Evolutionary conservation across 2,797 vertebrate genomes (phyloP).

Genomic region (Monodelphis domestica): DNA sequence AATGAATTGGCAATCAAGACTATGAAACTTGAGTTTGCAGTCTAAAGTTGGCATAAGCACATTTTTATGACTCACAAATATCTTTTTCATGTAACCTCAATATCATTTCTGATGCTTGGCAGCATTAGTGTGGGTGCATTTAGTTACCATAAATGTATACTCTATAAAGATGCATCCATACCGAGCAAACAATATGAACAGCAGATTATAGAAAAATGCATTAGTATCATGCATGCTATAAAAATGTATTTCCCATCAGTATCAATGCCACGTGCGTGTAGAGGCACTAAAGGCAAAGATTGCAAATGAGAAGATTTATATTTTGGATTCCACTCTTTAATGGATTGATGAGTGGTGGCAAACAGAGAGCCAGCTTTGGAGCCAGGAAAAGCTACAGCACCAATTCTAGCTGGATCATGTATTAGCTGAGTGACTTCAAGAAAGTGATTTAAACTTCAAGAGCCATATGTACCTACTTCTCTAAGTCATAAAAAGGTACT

Average conservation of each 20-base stretch:
- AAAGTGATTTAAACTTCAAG: background rate
- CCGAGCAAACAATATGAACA: background rate
- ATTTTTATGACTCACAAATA: background rate
- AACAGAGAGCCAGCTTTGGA: background rate
- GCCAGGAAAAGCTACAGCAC: background rate
- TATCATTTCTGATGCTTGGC: constrained; percentile 45
- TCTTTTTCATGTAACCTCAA: constrained; percentile 8
- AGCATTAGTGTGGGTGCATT: background rate
- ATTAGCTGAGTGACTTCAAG: background rate
- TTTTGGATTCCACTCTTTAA: background rate
- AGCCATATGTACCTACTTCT: background rate
- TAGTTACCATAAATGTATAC: background rate
- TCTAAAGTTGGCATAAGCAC: background rate
- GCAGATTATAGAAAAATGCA: constrained; percentile 12
- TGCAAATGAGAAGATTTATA: constrained; percentile 54
- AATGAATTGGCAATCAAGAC: background rate
- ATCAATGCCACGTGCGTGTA: constrained; percentile 35
- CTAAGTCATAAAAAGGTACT: background rate
- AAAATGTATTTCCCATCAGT: constrained; percentile 22
- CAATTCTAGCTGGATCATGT: background rate
- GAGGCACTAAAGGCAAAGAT: background rate
- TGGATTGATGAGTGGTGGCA: background rate
- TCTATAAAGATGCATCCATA: background rate
- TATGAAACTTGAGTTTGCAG: background rate
- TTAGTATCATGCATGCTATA: constrained; percentile 1